These are phyloP conservation scores for Acrobasis repandana DNA, from an alignment of 2,888 invertebrate genomes.

Conservation along the genomic window DNA sequence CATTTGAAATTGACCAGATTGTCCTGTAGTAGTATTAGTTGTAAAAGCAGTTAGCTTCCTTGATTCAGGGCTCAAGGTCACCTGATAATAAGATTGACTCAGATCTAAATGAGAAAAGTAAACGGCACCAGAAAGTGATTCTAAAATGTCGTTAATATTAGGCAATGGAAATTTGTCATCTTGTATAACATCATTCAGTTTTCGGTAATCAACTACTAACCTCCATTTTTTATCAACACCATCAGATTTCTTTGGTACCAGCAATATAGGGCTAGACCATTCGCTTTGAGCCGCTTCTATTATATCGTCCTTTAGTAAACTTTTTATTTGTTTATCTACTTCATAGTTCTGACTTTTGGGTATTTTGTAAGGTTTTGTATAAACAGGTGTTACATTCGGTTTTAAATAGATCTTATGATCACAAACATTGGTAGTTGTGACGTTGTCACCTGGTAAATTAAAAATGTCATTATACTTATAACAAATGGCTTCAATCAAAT, in stretches of 20 bases:
- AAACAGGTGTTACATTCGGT: conserved; percentile 18
- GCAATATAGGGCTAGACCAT: conserved; percentile 25
- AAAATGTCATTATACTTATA: conserved; percentile 27
- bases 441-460: conserved; percentile 24
- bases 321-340: conserved; percentile 25
- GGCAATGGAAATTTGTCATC: conserved; percentile 22
- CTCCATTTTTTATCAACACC: conserved; percentile 25
- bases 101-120: not conserved
- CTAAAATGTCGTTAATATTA: conserved; percentile 7
- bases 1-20: conserved; percentile 16
- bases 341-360: conserved; percentile 20
- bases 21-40: not conserved
- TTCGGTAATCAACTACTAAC: conserved; percentile 26
- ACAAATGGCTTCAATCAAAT: conserved; percentile 23
- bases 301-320: conserved; percentile 24
- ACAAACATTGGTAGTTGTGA: conserved; percentile 21
- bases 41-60: conserved; percentile 6
- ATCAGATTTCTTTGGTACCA: conserved; percentile 27
- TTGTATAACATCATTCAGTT: conserved; percentile 25
- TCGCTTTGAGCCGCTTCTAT: conserved; percentile 24
- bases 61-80: not conserved
- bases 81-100: conserved; percentile 8
- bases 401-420: conserved; percentile 22
- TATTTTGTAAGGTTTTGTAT: conserved; percentile 25
- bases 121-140: not conserved